Percentiles rank a stretch among this genome's conserved stretches.
Evolutionary conservation across 2,797 vertebrate genomes (phyloP).

Genomic region (Lithobates sylvaticus): DNA sequence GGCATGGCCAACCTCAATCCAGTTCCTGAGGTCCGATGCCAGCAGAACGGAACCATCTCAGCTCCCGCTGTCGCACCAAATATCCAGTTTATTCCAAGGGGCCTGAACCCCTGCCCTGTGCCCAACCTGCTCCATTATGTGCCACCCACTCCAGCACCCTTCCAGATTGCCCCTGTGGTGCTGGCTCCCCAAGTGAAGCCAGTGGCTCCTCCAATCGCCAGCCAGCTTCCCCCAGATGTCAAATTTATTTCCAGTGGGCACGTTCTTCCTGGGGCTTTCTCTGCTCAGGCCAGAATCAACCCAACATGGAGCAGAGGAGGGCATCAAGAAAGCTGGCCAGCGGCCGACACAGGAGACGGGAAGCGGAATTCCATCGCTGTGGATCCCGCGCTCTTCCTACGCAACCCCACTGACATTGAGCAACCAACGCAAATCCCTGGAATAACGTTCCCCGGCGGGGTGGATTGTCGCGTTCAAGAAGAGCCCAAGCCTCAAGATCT

Average conservation of each 20-base stretch:
- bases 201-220: constrained; percentile 10
- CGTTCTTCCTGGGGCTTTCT: constrained; percentile 44
- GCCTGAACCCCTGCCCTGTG: constrained; percentile 65
- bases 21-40: constrained; percentile 64
- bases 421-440: not conserved
- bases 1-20: constrained; percentile 62
- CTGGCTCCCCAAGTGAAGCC: constrained; percentile 30
- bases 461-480: not conserved
- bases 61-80: constrained; percentile 65
- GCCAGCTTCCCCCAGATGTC: constrained; percentile 48
- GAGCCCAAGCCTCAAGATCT: not conserved
- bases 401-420: not conserved
- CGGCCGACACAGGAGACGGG: constrained; percentile 6
- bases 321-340: constrained; percentile 29
- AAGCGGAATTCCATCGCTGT: constrained; percentile 4
- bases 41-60: constrained; percentile 61
- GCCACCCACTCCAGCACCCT: constrained; percentile 68
- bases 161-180: constrained; percentile 63
- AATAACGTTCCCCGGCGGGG: not conserved
- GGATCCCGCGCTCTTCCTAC: constrained; percentile 47
- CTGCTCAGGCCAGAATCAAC: constrained; percentile 5
- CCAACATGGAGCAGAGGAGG: constrained; percentile 35
- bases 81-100: constrained; percentile 62
- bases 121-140: constrained; percentile 64
- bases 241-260: constrained; percentile 44